Base-by-base conservation (phyloP, 2,797 vertebrate species). In the Selene dorsalis region DNA sequence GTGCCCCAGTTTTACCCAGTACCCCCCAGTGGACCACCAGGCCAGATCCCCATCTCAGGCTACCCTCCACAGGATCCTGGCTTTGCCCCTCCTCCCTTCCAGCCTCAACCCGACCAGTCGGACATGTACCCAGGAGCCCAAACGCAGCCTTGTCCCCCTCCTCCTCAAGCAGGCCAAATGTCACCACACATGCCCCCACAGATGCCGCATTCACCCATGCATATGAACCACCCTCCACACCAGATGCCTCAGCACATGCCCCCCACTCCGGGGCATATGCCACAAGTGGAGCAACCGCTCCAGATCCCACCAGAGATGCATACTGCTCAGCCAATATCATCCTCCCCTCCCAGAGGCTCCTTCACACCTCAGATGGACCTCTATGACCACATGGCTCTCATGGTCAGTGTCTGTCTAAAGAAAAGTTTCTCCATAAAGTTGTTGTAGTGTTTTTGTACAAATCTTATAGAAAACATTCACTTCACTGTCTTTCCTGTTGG, bases 321-420 rank as follows among this genome's bases (percentile, higher is more conserved):
- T 12, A 24, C 56, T 7, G 22, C 67, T 47, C 88, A 85, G 16
- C 55, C 74, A 4, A 75, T 88, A 14, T 82, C 92, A 6, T 58
- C 90, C 1, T 79, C 93, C 1, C 93, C 94, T 3, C 72, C 76
- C 35, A 91, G 94, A 77, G 90, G 79, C 77, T 84, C 88, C 18
- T 83, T 93, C 60, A 90, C 94, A 0, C 94, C 95, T 26, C 95
- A 96, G 56, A 96, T 94, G 81, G 96, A 98, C 84, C 95, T 97
- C 72, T 96, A 97, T 41, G 95, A 96, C 87, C 94, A 93, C 24
- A 95, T 96, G 96, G 95, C 94, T 30, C 77, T 91, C 61, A 93
- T 95, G 94, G 96, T 96, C 65, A 88, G 90, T 86, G 17, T 72
- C 26, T 60, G 13, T 1, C 47, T 24, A 64, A 28, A 26, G 26